Evolutionary conservation across 2,888 invertebrate species (phyloP), one percentile per base, ranked within the genome.

Genomic region (Yponomeuta malinellus): DNA sequence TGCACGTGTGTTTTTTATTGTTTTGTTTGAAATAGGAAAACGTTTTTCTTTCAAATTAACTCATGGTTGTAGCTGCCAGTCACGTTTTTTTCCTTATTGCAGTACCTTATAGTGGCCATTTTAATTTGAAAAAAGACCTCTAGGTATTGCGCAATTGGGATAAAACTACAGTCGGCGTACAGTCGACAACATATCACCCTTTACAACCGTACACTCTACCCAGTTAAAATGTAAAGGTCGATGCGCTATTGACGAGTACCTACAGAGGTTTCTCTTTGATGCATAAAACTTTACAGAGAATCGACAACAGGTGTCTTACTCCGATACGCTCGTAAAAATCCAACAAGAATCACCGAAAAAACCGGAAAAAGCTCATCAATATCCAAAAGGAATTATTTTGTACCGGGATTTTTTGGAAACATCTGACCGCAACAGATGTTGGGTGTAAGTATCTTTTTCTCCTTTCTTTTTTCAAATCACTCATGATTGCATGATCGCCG

Each of bases 301-400:
- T 69, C 73, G 63, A 71, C 69, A 82, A 80, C 84, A 85, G 79
- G 81, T 84, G 84, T 79, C 74, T 71, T 67, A 71, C 73, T 77
- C 75, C 71, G 76, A 73, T 75, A 71, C 76, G 77, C 76, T 77
- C 79, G 78, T 81, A 81, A 81, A 59, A 80, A 72, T 76, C 74
- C 76, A 73, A 73, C 73, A 69, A 73, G 71, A 78, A 78, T 78
- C 77, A 74, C 77, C 75, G 76, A 81, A 83, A 82, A 82, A 78
- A 52, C 79, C 81, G 84, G 84, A 85, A 83, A 79, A 75, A 75
- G 73, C 77, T 78, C 84, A 84, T 84, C 84, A 83, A 84, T 85
- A 83, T 78, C 75, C 75, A 74, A 74, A 78, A 78, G 77, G 76
- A 65, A 29, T 79, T 82, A 84, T 83, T 83, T 83, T 83, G 84